Evolutionary conservation across 2,113 vertebrate genomes (phyloP).

Genomic region (Anser cygnoides): DNA sequence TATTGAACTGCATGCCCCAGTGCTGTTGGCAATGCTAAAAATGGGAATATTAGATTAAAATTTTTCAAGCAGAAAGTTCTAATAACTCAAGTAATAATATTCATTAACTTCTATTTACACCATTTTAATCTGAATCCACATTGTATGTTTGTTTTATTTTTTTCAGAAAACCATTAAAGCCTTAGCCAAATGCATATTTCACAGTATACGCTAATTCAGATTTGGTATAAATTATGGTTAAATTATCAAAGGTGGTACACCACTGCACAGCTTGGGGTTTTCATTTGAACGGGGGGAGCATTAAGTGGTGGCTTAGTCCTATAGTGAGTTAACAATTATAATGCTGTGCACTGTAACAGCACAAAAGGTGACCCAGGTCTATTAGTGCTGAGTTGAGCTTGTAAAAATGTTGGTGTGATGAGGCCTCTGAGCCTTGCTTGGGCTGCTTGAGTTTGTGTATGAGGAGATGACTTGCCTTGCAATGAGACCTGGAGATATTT

Average conservation of each 20-base stretch:
- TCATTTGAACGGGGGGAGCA: neutral
- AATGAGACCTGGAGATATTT: neutral
- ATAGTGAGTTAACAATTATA: neutral
- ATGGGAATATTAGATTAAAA: slow-evolving; percentile 65
- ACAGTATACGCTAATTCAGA: neutral
- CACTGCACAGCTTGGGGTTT: neutral
- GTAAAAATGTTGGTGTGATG: rapidly evolving
- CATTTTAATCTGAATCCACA: slow-evolving; percentile 54
- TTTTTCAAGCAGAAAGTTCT: slow-evolving; percentile 72
- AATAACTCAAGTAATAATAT: slow-evolving; percentile 70
- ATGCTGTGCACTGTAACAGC: rapidly evolving
- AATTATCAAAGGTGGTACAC: neutral
- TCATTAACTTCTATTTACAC: slow-evolving; percentile 74
- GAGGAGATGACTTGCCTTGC: neutral
- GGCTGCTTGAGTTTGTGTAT: rapidly evolving
- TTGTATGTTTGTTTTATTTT: slow-evolving; percentile 4
- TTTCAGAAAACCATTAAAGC: neutral
- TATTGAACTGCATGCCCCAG: slow-evolving; percentile 63
- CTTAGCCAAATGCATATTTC: neutral
- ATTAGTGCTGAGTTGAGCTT: rapidly evolving
- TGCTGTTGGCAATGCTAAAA: slow-evolving; percentile 53
- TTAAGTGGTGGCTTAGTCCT: neutral
- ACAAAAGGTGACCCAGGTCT: rapidly evolving
- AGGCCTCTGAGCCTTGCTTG: neutral
- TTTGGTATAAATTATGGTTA: neutral